Base-by-base conservation (phyloP, 2,888 invertebrate species). In the Polydrusus tereticollis region DNA sequence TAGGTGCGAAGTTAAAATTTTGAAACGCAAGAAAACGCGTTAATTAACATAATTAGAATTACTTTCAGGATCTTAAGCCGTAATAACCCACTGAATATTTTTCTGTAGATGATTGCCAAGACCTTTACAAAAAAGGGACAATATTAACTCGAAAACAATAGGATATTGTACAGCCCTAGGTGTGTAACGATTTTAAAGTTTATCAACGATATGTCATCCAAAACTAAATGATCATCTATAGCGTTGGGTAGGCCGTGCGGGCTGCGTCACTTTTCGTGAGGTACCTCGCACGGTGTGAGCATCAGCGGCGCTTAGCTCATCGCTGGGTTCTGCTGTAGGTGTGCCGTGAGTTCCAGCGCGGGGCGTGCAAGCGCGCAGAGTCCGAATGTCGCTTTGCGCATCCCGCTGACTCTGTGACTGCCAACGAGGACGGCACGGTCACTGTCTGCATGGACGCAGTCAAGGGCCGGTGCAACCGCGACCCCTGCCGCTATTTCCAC, bases 361-460 rank as follows among this genome's bases (percentile, higher is more conserved):
- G 97, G 90, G 95, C 95, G 91, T 98, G 97, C 93, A 95, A 96
- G 92, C 95, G 97, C 89, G 93, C 94, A 87, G 96, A 96, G 91
- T 92, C 93, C 87, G 97, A 97, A 92, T 98, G 97, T 93, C 96
- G 97, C 91, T 97, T 95, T 93, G 97, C 97, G 90, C 97, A 97
- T 92, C 97, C 97, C 90, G 93, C 96, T 90, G 94, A 96, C 90
- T 93, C 95, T 90, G 96, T 97, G 89, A 93, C 93, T 89, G 93
- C 96, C 90, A 96, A 96, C 91, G 94, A 94, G 89, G 97, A 97
- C 93, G 97, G 97, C 93, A 94, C 95, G 90, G 97, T 97, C 92
- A 97, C 97, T 91, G 97, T 97, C 92, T 98, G 98, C 96, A 97
- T 97, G 97, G 97, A 98, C 93, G 97, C 95, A 92, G 94, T 97